Evolutionary conservation across 2,888 invertebrate species (phyloP).

Genomic region (Beris morrisii): DNA sequence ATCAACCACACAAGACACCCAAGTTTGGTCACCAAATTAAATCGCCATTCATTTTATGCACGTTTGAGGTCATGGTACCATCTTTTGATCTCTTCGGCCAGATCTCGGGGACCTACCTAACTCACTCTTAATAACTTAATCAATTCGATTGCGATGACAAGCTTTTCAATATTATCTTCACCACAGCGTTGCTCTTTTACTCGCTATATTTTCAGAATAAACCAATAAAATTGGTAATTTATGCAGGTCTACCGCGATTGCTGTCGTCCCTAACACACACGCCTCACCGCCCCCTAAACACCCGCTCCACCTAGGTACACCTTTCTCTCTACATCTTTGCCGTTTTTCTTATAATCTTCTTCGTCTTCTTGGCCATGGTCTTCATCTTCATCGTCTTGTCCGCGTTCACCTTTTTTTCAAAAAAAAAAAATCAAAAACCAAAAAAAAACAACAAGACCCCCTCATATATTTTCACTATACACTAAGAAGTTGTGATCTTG

Average conservation of each 20-base stretch:
- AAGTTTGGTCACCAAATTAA: slow-evolving; percentile 20
- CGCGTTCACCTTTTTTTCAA: no score
- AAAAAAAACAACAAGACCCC: neutral
- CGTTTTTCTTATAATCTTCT: no score
- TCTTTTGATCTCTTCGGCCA: neutral
- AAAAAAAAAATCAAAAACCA: neutral
- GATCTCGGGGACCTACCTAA: slow-evolving; percentile 32
- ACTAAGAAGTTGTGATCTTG: neutral
- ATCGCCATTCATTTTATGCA: slow-evolving; percentile 26
- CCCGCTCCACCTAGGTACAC: neutral
- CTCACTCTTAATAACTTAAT: slow-evolving; percentile 39
- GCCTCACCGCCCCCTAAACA: slow-evolving; percentile 7
- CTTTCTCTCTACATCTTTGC: no score
- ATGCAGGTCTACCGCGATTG: slow-evolving; percentile 29
- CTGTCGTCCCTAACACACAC: neutral
- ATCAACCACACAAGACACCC: neutral
- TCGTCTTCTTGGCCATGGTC: no score
- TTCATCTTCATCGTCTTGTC: no score
- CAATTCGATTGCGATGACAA: slow-evolving; percentile 38
- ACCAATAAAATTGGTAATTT: slow-evolving; percentile 39
- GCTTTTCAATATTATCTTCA: slow-evolving; percentile 35
- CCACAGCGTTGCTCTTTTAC: slow-evolving; percentile 20
- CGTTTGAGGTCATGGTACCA: slow-evolving; percentile 27
- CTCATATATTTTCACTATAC: neutral
- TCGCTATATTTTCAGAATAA: slow-evolving; percentile 32